Base-by-base conservation (phyloP, 2,113 vertebrate species). In the Ceuthmochares aereus region DNA sequence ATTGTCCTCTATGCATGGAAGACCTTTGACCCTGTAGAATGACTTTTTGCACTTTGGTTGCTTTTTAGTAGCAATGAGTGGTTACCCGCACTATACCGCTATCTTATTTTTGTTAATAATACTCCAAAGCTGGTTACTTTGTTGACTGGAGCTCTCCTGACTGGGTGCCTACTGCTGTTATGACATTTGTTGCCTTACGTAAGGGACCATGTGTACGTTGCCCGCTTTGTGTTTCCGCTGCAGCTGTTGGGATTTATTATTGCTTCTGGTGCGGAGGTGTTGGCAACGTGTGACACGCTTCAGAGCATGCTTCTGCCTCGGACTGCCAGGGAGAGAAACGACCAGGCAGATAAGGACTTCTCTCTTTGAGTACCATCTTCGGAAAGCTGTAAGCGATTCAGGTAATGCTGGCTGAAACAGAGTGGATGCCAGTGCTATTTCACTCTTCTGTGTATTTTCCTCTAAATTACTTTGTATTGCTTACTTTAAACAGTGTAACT, bases 171-270 rank as follows among this genome's bases (percentile, higher is more conserved):
- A 0, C 15, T 4, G 82, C 78, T 47, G 68, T 66, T 77, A 15
- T 0, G 8, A 43, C 76, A 68, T 16, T 60, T 1, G 6, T 64
- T 21, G 29, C 52, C 75, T 93, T 77, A 94, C 2, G 2, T 52
- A 55, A 93, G 76, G 56, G 66, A 7, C 1, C 1, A 0, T 8
- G 47, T 9, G 73, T 0, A 32, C 0, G 30, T 63, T 85, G 73
- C 59, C 75, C 51, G 8, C 72, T 42, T 47, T 12, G 60, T 58
- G 74, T 40, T 12, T 2, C 8, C 40, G 66, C 82, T 21, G 86
- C 98, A 98, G 98, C 98, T 98, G 98, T 97, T 70, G 2, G 91
- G 45, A 52, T 88, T 90, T 87, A 89, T 84, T 95, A 64, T 58
- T 16, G 90, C 78, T 77, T 2, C 78, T 43, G 67, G 11, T 14